These are phyloP conservation scores for Acanthurus leucopareius DNA, from an alignment of 2,797 vertebrate species.

Conservation along the genomic window DNA sequence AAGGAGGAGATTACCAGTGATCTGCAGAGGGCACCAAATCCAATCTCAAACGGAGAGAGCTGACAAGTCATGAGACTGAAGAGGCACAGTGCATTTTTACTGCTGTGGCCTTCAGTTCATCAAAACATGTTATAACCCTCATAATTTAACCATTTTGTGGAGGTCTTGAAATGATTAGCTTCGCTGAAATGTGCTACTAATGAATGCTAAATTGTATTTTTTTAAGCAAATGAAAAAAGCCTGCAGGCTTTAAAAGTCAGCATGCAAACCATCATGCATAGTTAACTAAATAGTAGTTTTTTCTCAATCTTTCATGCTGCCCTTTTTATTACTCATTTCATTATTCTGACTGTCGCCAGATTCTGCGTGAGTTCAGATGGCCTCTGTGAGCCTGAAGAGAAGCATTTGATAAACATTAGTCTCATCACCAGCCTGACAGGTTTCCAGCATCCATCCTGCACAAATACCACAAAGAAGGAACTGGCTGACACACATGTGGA, in stretches of 20 bases:
- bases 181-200: slow-evolving; percentile 39
- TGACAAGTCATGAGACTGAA: not conserved
- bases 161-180: slow-evolving; percentile 40
- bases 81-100: slow-evolving; percentile 4
- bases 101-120: slow-evolving; percentile 36
- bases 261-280: slow-evolving; percentile 27
- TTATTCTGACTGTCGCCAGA: slow-evolving; percentile 26
- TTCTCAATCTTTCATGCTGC: slow-evolving; percentile 21
- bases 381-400: slow-evolving; percentile 24
- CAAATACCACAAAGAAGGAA: slow-evolving; percentile 39
- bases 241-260: slow-evolving; percentile 17
- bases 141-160: slow-evolving; percentile 24
- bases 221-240: slow-evolving; percentile 22
- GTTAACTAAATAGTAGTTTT: slow-evolving; percentile 22
- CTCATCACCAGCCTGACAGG: slow-evolving; percentile 48
- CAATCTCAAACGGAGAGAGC: slow-evolving; percentile 6
- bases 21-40: slow-evolving; percentile 68
- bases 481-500: slow-evolving; percentile 47
- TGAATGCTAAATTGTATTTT: slow-evolving; percentile 31
- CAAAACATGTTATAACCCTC: slow-evolving; percentile 35
- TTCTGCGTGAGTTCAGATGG: slow-evolving; percentile 18
- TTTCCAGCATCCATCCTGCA: slow-evolving; percentile 37
- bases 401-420: slow-evolving; percentile 52
- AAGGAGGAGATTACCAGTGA: not conserved
- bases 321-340: slow-evolving; percentile 4